Evolutionary conservation across 2,888 invertebrate genomes (phyloP), one percentile per base, ranked within the genome.

Genomic region (Tetragnatha montana): DNA sequence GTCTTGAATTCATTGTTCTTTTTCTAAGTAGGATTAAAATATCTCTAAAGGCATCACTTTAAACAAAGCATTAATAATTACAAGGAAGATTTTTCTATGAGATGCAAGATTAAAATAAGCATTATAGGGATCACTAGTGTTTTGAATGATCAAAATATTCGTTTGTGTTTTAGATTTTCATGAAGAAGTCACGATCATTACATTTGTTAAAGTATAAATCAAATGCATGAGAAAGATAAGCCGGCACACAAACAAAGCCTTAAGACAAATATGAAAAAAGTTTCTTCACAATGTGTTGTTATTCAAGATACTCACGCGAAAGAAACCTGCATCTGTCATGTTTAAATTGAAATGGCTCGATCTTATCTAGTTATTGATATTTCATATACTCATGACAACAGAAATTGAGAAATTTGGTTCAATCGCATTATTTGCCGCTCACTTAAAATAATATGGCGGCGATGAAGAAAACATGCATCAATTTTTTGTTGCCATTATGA

Each of bases 251-350:
- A 81, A 19, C 17, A 35, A 81, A 8, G 17, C 71, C 19, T 81
- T 81, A n/a, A 49, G 14, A 49, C 10, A 21, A 76, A 76, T 76
- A 76, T 49, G 12, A 8, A 17, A 60, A 50, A 10, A 50, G 17
- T 21, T 17, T 71, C 8, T 49, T 8, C 21, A 79, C 22, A 69
- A 6, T n/a, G 8, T 47, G 49, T 50, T 0, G 0, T 4, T 6
- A 0, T 50, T 12, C 17, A 50, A 50, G 19, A 75, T 70, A 87
- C 92, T 92, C 92, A 94, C 94, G 92, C 94, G 93, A 92, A 94
- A 94, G 92, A 93, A 94, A n/a, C 94, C 94, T 87, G 94, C 94
- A 92, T 94, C 94, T 90, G 93, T 93, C 94, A 94, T 94, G 74
- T 78, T 83, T 21, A 8, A 21, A 21, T 19, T 8, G 19, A 70